These are phyloP conservation scores for Copidosoma aretas DNA, from an alignment of 2,888 invertebrate genomes.

Conservation along the genomic window DNA sequence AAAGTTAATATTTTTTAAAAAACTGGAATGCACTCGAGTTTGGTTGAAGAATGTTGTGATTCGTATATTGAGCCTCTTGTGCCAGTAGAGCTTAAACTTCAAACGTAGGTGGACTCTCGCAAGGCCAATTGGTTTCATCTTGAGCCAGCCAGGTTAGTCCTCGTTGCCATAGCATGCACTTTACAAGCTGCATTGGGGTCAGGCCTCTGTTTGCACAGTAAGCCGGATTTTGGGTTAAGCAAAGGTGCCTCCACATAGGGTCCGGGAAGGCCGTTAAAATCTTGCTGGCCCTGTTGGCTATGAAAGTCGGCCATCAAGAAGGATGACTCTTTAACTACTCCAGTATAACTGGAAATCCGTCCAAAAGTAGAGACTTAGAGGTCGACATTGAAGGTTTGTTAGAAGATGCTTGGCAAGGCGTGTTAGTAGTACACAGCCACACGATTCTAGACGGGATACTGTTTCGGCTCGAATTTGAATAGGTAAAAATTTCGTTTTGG, in stretches of 20 bases:
- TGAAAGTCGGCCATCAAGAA: neutral
- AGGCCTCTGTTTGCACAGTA: neutral
- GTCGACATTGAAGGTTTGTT: too few relatives aligned
- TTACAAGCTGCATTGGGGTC: too few relatives aligned
- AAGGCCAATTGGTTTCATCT: neutral
- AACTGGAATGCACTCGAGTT: too few relatives aligned
- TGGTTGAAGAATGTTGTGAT: neutral
- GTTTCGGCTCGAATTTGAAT: too few relatives aligned
- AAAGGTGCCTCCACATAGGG: neutral
- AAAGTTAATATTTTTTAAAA: neutral
- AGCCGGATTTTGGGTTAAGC: neutral
- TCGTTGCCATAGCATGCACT: neutral
- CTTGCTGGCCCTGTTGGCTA: neutral
- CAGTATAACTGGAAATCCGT: too few relatives aligned
- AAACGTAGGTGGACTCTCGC: neutral
- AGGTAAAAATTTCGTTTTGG: too few relatives aligned
- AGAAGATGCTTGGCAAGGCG: too few relatives aligned
- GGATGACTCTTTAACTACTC: neutral
- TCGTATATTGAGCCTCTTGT: neutral
- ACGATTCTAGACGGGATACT: too few relatives aligned
- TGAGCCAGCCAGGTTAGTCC: neutral
- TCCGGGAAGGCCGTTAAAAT: neutral
- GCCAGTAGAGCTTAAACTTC: neutral
- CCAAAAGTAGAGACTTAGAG: too few relatives aligned
- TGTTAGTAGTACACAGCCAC: too few relatives aligned